phyloP scores from a whole-genome alignment of 1,140 invertebrate genomes.

The Acromyrmex charruanus region DNA sequence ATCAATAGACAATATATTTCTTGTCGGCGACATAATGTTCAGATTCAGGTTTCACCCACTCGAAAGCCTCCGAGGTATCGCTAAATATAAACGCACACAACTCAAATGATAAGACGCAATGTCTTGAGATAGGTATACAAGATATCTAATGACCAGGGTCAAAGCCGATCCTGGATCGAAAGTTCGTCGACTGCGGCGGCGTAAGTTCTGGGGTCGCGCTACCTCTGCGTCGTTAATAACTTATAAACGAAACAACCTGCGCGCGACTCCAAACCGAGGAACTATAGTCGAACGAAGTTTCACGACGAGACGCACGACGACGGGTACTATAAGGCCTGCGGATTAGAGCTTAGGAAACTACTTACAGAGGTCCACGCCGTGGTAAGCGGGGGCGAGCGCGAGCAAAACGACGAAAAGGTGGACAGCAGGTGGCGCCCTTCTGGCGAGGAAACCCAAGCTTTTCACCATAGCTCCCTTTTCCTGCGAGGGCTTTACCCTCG shows the following conservation, averaged over 20 bases:
- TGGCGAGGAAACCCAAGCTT: constrained; percentile 80
- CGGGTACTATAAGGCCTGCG: constrained; percentile 22
- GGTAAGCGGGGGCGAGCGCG: constrained; percentile 76
- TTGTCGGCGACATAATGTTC: neutral
- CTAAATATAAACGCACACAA: constrained; percentile 12
- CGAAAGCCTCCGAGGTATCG: neutral
- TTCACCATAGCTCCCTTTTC: constrained; percentile 81
- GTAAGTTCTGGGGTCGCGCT: constrained; percentile 29
- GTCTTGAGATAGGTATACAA: constrained; percentile 23
- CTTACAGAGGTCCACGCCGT: constrained; percentile 84
- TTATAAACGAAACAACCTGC: constrained; percentile 61
- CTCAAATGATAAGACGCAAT: constrained; percentile 24
- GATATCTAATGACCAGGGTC: constrained; percentile 53
- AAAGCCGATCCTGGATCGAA: constrained; percentile 71
- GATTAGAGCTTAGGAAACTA: constrained; percentile 65
- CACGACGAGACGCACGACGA: constrained; percentile 42
- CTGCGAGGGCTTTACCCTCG: constrained; percentile 83
- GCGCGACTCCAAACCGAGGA: constrained; percentile 32
- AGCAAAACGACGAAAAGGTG: constrained; percentile 79
- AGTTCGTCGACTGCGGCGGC: constrained; percentile 70
- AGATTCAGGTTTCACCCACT: neutral
- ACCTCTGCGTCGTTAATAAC: constrained; percentile 66
- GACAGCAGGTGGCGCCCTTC: constrained; percentile 80
- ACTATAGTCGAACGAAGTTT: constrained; percentile 60
- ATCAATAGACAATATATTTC: neutral